These are phyloP conservation scores for Perizoma flavofasciatum DNA, from an alignment of 2,888 invertebrate species.

Conservation along the genomic window DNA sequence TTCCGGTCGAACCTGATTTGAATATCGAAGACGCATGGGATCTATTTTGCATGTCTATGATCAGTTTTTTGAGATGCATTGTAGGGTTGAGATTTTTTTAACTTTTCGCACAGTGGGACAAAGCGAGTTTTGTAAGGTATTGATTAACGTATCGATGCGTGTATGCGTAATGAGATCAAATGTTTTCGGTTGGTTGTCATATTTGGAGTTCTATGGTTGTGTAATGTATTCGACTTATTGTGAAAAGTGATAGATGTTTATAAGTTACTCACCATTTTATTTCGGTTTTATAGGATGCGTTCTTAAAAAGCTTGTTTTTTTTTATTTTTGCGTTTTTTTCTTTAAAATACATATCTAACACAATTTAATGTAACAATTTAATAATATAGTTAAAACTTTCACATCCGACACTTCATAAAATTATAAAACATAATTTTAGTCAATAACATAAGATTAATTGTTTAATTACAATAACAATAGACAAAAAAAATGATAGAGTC, in stretches of 20 bases:
- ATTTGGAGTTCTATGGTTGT: slow-evolving; percentile 64
- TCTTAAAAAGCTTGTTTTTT: slow-evolving; percentile 35
- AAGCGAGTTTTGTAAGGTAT: slow-evolving; percentile 47
- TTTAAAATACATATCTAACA: no score
- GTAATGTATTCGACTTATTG: slow-evolving; percentile 58
- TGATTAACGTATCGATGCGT: slow-evolving; percentile 59
- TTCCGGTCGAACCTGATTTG: slow-evolving; percentile 67
- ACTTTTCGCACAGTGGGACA: slow-evolving; percentile 67
- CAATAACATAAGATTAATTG: slow-evolving; percentile 72
- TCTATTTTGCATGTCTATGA: slow-evolving; percentile 76
- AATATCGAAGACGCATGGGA: slow-evolving; percentile 69
- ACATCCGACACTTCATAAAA: slow-evolving; percentile 9
- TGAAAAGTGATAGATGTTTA: slow-evolving; percentile 54
- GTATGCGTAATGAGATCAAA: slow-evolving; percentile 80
- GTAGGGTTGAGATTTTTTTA: slow-evolving; percentile 45
- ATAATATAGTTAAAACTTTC: slow-evolving; percentile 7
- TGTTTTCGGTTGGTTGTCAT: slow-evolving; percentile 78
- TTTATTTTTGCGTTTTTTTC: no score
- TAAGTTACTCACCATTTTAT: slow-evolving; percentile 8
- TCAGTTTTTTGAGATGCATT: slow-evolving; percentile 40
- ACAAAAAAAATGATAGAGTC: slow-evolving; percentile 24
- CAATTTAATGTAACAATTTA: slow-evolving; percentile 14
- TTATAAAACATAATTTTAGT: slow-evolving; percentile 18
- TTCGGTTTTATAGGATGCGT: slow-evolving; percentile 4
- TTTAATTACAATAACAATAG: slow-evolving; percentile 66